These are phyloP conservation scores for Chrysopa pallens DNA, from an alignment of 1,140 invertebrate genomes.

Conservation along the genomic window DNA sequence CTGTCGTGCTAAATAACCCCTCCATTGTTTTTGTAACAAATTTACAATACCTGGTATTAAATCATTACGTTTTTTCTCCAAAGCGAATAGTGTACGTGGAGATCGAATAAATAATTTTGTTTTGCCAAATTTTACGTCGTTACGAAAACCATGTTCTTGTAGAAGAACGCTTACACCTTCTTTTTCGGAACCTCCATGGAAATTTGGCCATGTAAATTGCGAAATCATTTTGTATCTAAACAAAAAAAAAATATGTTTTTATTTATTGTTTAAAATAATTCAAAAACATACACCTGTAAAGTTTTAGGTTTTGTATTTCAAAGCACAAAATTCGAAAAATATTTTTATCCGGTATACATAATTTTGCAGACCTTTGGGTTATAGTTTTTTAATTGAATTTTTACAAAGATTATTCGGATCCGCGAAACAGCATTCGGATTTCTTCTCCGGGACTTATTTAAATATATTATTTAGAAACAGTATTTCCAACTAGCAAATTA, in stretches of 20 bases:
- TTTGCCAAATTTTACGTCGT: slow-evolving; percentile 84
- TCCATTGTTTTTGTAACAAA: slow-evolving; percentile 85
- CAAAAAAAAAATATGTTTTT: slow-evolving; percentile 9
- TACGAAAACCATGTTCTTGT: slow-evolving; percentile 51
- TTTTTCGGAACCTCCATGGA: slow-evolving; percentile 48
- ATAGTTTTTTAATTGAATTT: too few species aligned
- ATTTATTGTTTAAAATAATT: slow-evolving; percentile 1
- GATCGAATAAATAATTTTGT: slow-evolving; percentile 90
- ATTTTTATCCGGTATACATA: background rate
- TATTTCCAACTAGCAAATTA: too few species aligned
- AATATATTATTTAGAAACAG: too few species aligned
- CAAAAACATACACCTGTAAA: slow-evolving; percentile 1
- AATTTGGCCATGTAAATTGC: slow-evolving; percentile 88
- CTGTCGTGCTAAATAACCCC: slow-evolving; percentile 61
- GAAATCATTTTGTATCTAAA: slow-evolving; percentile 91
- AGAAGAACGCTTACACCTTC: slow-evolving; percentile 75
- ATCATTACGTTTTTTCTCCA: slow-evolving; percentile 67
- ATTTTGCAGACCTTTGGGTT: too few species aligned
- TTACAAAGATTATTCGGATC: too few species aligned
- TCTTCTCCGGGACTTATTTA: too few species aligned
- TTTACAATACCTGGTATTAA: slow-evolving; percentile 79
- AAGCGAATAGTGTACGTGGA: slow-evolving; percentile 70
- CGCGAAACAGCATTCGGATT: too few species aligned
- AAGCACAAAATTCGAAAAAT: too few species aligned
- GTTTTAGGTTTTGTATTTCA: too few species aligned